phyloP scores from a whole-genome alignment of 2,797 vertebrate genomes.

The Anguilla marmorata region DNA sequence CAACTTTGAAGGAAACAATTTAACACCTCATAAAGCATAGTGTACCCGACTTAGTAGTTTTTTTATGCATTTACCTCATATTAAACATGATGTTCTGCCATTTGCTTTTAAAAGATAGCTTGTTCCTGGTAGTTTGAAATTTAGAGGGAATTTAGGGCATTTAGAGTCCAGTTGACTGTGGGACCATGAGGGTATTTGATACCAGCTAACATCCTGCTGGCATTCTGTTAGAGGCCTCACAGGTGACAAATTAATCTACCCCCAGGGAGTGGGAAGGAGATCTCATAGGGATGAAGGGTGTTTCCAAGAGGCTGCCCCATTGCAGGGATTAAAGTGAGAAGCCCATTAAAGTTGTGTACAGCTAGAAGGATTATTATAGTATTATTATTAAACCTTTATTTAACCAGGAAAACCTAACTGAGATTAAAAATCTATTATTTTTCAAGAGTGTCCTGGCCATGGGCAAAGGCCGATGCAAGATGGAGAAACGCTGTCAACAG shows the following conservation, averaged over 20 bases:
- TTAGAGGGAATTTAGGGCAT: too few relatives aligned
- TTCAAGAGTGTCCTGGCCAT: background rate
- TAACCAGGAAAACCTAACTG: too few relatives aligned
- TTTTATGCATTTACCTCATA: background rate
- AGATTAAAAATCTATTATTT: too few relatives aligned
- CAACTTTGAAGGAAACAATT: background rate
- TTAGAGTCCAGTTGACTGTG: background rate
- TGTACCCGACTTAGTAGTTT: background rate
- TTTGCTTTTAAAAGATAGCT: background rate
- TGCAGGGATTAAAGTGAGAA: constrained; percentile 23
- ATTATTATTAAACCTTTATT: too few relatives aligned
- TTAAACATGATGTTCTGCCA: background rate
- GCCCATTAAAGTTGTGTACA: constrained; percentile 15
- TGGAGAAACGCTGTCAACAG: background rate
- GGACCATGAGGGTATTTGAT: background rate
- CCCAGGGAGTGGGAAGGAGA: background rate
- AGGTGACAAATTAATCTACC: background rate
- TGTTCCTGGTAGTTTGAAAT: background rate
- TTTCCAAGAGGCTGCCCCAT: background rate
- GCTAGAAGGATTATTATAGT: constrained; percentile 1
- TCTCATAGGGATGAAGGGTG: background rate
- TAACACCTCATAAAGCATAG: background rate
- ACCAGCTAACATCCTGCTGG: background rate
- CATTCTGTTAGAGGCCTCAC: background rate
- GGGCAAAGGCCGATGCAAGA: background rate